phyloP scores from a whole-genome alignment of 1,140 invertebrate genomes.

The Octopus sinensis region DNA sequence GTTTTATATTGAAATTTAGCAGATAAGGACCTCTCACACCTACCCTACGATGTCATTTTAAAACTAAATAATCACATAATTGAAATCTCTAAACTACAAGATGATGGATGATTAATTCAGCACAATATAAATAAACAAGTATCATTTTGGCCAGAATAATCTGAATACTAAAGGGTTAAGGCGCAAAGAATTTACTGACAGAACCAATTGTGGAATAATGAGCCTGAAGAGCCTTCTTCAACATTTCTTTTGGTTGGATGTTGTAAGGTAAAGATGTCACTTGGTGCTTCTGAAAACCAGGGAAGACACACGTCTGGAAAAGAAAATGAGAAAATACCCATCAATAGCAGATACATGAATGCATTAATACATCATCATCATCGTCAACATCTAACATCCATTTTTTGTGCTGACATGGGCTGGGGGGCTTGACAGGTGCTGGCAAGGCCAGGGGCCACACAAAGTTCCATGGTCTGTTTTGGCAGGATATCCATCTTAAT shows the following conservation, averaged over 20 bases:
- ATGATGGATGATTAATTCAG: neutral
- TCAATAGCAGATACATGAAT: neutral
- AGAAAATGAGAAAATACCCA: neutral
- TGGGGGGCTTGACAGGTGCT: neutral
- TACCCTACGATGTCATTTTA: neutral
- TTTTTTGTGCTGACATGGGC: no score
- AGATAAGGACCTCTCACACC: neutral
- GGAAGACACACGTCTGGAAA: constrained; percentile 50
- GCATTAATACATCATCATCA: neutral
- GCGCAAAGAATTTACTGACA: neutral
- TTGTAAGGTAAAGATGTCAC: constrained; percentile 48
- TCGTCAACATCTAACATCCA: no score
- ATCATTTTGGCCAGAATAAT: neutral
- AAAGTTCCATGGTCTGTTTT: neutral
- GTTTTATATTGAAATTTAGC: neutral
- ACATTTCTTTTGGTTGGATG: constrained; percentile 38
- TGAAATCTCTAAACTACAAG: neutral
- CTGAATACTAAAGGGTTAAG: neutral
- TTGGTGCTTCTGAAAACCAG: constrained; percentile 49
- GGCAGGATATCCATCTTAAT: no score
- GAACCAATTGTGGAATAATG: constrained; percentile 10
- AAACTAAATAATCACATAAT: neutral
- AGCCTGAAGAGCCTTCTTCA: constrained; percentile 47
- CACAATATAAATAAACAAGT: neutral
- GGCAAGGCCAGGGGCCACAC: neutral